Conservation (phyloP, 2,888 invertebrate species). For the Megalurothrips usitatus region DNA sequence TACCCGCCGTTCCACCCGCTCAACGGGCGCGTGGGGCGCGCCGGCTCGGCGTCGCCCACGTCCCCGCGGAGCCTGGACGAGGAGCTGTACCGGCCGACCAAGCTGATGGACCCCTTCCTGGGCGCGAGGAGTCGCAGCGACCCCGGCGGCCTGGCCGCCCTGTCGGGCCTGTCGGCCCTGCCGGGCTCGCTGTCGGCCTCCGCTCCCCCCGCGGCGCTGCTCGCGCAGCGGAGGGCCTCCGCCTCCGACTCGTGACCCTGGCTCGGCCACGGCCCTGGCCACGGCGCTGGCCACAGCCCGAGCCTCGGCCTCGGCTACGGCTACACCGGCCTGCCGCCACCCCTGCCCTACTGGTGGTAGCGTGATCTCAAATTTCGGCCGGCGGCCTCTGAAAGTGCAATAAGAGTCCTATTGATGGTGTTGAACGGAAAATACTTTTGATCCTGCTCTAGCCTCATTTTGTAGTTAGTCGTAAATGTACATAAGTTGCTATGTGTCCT, state of each 20-base stretch:
- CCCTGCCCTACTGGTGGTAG: slow-evolving; percentile 18
- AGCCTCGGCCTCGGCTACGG: background rate
- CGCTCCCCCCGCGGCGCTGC: background rate
- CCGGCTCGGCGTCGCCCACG: slow-evolving; percentile 10
- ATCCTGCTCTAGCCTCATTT: background rate
- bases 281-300: background rate
- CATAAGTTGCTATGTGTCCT: background rate
- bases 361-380: slow-evolving; percentile 17
- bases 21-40: background rate
- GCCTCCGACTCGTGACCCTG: slow-evolving; percentile 16
- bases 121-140: background rate
- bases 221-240: background rate
- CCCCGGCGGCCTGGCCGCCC: background rate
- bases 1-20: slow-evolving; percentile 22
- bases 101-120: background rate
- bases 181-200: background rate
- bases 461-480: background rate
- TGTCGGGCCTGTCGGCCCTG: background rate
- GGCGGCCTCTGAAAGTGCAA: slow-evolving; percentile 1
- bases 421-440: background rate
- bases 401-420: background rate
- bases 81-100: background rate
- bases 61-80: slow-evolving; percentile 12
- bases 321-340: background rate
- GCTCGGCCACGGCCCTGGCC: slow-evolving; percentile 6